Base-by-base conservation (phyloP, 1,140 invertebrate genomes). In the honey bee (Apis mellifera) region DNA sequence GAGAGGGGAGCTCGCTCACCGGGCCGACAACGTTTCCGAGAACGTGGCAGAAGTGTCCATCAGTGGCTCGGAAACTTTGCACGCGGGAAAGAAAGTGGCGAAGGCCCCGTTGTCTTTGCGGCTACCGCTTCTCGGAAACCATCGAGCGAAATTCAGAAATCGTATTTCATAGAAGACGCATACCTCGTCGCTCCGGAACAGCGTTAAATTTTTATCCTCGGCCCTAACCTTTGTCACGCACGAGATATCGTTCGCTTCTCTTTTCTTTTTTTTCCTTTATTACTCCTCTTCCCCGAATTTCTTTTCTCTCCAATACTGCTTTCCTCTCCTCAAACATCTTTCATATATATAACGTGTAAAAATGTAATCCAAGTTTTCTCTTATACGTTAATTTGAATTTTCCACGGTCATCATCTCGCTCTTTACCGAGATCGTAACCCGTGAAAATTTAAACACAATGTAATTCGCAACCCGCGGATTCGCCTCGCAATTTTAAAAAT, bases 11-110 rank as follows among this genome's bases (percentile, higher is more conserved):
- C 32, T 7, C 82, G 73, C 62, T 75, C 69, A 77, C 81, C 60
- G 57, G 81, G 57, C 78, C 70, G 85, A 83, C 78, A 84, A 68
- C 86, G 86, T 85, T 92, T 92, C 91, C 86, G 64, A 86, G 91
- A 92, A 91, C 82, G 68, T 65, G 85, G 54, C 78, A 81, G 83
- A 89, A 87, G 86, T 87, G 83, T 87, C 83, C 82, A 90, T 82
- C 81, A 70, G 83, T 85, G 87, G 78, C 83, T 85, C 81, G 86
- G 84, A 85, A 87, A 88, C 86, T 85, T 82, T 65, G 83, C 86
- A 66, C 75, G 32, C 32, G 83, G 48, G 78, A 62, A 88, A 62
- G 75, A 69, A 86, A 78, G 82, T 79, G 85, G 85, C 57, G 72
- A 80, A 17, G 26, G 87, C 83, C 32, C 71, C 78, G 86, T 87